Conservation (phyloP, 2,113 vertebrate species). For the Calyptommatus sinebrachiatus region DNA sequence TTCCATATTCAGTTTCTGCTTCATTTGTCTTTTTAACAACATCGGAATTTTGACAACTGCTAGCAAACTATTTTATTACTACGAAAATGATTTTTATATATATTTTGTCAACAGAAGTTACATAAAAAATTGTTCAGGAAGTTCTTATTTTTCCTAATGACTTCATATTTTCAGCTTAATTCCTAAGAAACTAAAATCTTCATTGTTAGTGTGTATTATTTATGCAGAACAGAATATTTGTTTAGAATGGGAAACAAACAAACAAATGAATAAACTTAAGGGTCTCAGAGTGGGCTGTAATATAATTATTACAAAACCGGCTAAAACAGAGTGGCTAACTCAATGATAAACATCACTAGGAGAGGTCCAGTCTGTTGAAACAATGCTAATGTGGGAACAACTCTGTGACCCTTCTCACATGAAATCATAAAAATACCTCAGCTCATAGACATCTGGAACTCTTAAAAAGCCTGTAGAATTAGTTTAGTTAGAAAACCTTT, state of each 20-base stretch:
- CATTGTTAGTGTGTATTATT: slow-evolving; percentile 26
- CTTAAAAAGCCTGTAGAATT: slow-evolving; percentile 54
- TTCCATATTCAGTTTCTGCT: too few relatives aligned
- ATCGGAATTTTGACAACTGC: not conserved
- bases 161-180: slow-evolving; percentile 19
- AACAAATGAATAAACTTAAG: too few relatives aligned
- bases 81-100: not conserved
- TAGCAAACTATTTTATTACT: slow-evolving; percentile 8
- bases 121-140: slow-evolving; percentile 35
- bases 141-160: slow-evolving; percentile 15
- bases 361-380: slow-evolving; percentile 31
- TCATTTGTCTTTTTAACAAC: not conserved
- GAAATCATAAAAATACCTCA: slow-evolving; percentile 48
- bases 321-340: not conserved
- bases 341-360: slow-evolving; percentile 8
- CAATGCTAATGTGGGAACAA: slow-evolving; percentile 40
- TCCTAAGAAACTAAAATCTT: slow-evolving; percentile 34
- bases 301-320: slow-evolving; percentile 14
- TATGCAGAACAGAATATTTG: not conserved
- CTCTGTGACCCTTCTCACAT: slow-evolving; percentile 31
- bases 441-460: slow-evolving; percentile 44
- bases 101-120: slow-evolving; percentile 17
- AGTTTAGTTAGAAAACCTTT: slow-evolving; percentile 71
- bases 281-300: too few relatives aligned
- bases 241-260: too few relatives aligned